phyloP scores from a whole-genome alignment of 2,797 vertebrate species.

The Bucorvus abyssinicus region DNA sequence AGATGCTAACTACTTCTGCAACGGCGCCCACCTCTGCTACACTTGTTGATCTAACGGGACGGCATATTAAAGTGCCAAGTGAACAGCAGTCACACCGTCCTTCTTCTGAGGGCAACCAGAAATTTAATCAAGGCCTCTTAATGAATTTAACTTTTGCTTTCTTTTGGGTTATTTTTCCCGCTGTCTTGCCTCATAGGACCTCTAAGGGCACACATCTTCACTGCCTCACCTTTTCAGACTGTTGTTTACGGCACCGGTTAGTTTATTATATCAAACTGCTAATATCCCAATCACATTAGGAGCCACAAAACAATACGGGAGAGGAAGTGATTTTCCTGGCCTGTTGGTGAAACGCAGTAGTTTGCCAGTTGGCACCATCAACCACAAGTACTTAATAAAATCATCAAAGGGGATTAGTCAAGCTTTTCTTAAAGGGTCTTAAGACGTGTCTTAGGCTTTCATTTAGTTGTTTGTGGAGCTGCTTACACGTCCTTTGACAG shows the following conservation, averaged over 20 bases:
- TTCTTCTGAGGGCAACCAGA: background rate
- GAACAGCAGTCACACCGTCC: slow-evolving; percentile 8
- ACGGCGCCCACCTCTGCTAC: background rate
- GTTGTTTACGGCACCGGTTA: slow-evolving; percentile 75
- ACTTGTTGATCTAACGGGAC: slow-evolving; percentile 30
- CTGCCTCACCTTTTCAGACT: slow-evolving; percentile 69
- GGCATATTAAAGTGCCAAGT: background rate
- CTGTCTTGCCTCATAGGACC: slow-evolving; percentile 72
- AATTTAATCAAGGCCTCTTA: slow-evolving; percentile 27
- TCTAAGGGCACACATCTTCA: background rate
- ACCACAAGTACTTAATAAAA: slow-evolving; percentile 88
- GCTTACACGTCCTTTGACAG: slow-evolving; percentile 45
- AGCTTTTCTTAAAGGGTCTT: slow-evolving; percentile 84
- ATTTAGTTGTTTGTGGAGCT: slow-evolving; percentile 64
- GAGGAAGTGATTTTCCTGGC: slow-evolving; percentile 72
- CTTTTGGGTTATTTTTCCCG: accelerated
- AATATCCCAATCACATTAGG: slow-evolving; percentile 75
- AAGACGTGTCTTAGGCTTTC: slow-evolving; percentile 71
- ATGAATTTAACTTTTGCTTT: slow-evolving; percentile 20
- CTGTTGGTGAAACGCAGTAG: slow-evolving; percentile 69
- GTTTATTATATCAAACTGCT: slow-evolving; percentile 80
- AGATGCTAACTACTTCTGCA: background rate
- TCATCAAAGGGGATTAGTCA: slow-evolving; percentile 89
- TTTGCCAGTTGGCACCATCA: slow-evolving; percentile 84
- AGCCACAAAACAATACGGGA: slow-evolving; percentile 54